phyloP scores from a whole-genome alignment of 2,888 invertebrate genomes.

The Eueremaeus valkanovi region DNA sequence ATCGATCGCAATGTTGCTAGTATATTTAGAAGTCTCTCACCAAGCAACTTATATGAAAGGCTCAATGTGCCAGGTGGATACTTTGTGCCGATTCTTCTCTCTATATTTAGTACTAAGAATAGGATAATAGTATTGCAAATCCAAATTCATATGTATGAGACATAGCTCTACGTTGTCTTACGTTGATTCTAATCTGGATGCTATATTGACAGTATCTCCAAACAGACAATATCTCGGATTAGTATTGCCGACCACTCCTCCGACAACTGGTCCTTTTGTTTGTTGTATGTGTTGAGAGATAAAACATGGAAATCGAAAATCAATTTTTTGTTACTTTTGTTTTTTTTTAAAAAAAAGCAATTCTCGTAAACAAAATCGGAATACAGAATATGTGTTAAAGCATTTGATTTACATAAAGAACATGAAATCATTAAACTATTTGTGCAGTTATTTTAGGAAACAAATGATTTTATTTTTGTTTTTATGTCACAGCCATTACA shows the following conservation, averaged over 20 bases:
- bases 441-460: not conserved
- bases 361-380: not conserved
- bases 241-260: constrained; percentile 79
- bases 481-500: not conserved
- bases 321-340: not conserved
- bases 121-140: not conserved
- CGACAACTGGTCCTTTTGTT: constrained; percentile 66
- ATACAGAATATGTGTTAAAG: not conserved
- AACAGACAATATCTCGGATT: constrained; percentile 53
- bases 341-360: not conserved
- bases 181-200: constrained; percentile 44
- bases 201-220: constrained; percentile 49
- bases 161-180: too few species aligned
- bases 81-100: too few species aligned
- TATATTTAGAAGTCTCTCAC: too few species aligned
- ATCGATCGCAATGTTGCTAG: too few species aligned
- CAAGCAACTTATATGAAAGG: too few species aligned
- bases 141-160: not conserved
- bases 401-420: constrained; percentile 1
- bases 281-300: not conserved
- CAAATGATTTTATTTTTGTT: not conserved
- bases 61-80: too few species aligned
- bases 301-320: not conserved
- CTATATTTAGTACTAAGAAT: not conserved
- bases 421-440: not conserved